Base-by-base conservation (phyloP, 2,888 invertebrate genomes). In the Microctonus aethiopoides region DNA sequence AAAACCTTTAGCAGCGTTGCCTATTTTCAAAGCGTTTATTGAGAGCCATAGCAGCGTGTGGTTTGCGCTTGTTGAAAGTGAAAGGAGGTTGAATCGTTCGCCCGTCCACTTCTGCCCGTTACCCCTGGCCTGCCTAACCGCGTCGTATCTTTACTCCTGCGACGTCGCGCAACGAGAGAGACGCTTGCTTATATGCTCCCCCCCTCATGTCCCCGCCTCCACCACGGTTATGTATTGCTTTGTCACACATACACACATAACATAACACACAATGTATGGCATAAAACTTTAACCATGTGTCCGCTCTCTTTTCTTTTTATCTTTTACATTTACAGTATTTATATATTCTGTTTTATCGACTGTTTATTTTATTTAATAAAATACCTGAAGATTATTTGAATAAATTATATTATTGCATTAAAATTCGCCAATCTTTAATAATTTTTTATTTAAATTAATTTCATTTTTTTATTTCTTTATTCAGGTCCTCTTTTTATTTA, bases 41-140 rank as follows among this genome's bases (percentile, higher is more conserved):
- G 60, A 61, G 51, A 61, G 46, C 54, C 68, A 60, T 29, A 63
- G 11, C 52, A 56, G 68, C 51, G 26, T 60, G 72, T 65, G 60
- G 65, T 71, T 73, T 71, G 74, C 78, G 79, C 78, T 84, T 82
- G 84, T 84, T 82, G 86, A 87, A 86, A 87, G 86, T 87, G 87
- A 86, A 86, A 87, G 86, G 87, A 85, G 84, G 85, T 85, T 85
- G 84, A 84, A 81, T 84, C 81, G 82, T 80, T 83, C 80, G 80
- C 80, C 81, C 80, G 80, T 80, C 83, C 82, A 82, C 83, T 81
- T 80, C 79, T 80, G 76, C 77, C 78, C 77, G 68, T 67, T 66
- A 61, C 69, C 65, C 69, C 74, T 67, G 59, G 87, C 86, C 88
- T 88, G 88, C 88, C 87, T 46, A 67, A 51, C 59, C 63, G 56